Percentiles rank a stretch among this genome's conserved stretches.
Conservation (phyloP, 2,113 vertebrate genomes). For the Lampris megalopsis region DNA sequence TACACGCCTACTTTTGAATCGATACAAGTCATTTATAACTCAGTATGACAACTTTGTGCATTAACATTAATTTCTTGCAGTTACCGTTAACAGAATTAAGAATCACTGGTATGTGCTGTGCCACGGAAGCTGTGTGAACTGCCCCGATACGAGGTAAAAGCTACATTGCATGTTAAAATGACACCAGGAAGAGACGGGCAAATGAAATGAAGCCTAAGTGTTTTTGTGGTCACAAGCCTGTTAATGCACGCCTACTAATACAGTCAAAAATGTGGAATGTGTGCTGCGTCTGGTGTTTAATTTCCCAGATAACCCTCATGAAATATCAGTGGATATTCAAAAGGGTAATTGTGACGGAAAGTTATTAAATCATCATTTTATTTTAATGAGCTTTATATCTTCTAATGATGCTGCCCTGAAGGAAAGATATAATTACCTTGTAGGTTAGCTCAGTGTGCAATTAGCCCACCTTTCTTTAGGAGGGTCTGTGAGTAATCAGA, state of each 20-base stretch:
- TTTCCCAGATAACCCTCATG: constrained; percentile 49
- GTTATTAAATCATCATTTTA: constrained; percentile 80
- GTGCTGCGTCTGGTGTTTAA: constrained; percentile 34
- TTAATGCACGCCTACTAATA: constrained; percentile 13
- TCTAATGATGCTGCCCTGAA: constrained; percentile 74
- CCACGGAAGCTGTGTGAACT: not conserved
- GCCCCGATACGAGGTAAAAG: too few relatives aligned
- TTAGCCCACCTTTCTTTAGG: constrained; percentile 74
- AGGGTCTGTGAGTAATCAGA: constrained; percentile 56
- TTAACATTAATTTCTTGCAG: not conserved
- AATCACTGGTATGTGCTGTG: not conserved
- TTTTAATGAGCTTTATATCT: constrained; percentile 78
- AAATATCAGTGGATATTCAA: constrained; percentile 55
- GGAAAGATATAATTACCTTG: constrained; percentile 79
- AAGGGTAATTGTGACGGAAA: constrained; percentile 67
- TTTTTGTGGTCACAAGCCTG: not conserved
- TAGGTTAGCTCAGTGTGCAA: constrained; percentile 75
- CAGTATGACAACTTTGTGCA: not conserved
- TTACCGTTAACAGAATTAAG: not conserved
- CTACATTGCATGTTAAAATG: too few relatives aligned
- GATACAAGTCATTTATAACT: not conserved
- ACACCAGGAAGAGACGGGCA: too few relatives aligned
- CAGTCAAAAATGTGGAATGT: not conserved
- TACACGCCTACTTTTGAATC: not conserved
- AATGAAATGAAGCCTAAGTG: not conserved